Conservation (phyloP, 1,140 invertebrate genomes). For the Oryzaephilus surinamensis region DNA sequence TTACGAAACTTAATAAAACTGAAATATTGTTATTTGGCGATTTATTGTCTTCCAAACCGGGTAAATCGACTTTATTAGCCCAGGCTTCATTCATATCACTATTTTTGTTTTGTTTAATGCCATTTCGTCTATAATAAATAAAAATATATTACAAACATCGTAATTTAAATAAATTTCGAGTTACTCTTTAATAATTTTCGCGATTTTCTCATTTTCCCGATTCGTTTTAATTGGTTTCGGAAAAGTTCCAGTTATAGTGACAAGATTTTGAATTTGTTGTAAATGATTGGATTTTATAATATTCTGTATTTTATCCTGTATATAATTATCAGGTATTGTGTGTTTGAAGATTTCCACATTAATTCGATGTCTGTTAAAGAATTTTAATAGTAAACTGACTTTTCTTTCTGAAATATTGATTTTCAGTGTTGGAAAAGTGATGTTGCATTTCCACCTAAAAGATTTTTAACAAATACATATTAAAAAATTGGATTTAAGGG, state of each 20-base stretch:
- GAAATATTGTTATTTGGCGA: constrained; percentile 66
- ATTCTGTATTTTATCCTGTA: constrained; percentile 11
- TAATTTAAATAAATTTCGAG: constrained; percentile 2
- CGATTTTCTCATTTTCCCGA: constrained; percentile 4
- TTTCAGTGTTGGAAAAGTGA: constrained; percentile 59
- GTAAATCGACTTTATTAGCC: constrained; percentile 62
- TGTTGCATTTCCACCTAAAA: constrained; percentile 70
- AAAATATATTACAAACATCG: not conserved
- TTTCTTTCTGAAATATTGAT: constrained; percentile 69
- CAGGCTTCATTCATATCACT: constrained; percentile 48
- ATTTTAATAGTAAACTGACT: constrained; percentile 54
- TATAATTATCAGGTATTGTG: constrained; percentile 10
- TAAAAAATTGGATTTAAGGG: constrained; percentile 9
- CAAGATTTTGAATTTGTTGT: not conserved
- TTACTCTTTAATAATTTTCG: constrained; percentile 16
- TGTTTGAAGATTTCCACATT: constrained; percentile 11
- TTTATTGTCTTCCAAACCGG: constrained; percentile 75
- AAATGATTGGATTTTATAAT: constrained; percentile 1
- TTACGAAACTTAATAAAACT: constrained; percentile 57
- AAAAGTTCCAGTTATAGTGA: constrained; percentile 4
- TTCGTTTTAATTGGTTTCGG: constrained; percentile 12
- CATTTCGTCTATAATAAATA: constrained; percentile 14
- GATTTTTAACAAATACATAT: no score
- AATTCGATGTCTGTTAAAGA: constrained; percentile 47
- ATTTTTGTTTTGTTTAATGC: constrained; percentile 10